Percentiles rank a stretch among this genome's conserved stretches.
These are phyloP conservation scores for Drosophila malerkotliana DNA, from an alignment of 1,140 invertebrate species.

Conservation along the genomic window DNA sequence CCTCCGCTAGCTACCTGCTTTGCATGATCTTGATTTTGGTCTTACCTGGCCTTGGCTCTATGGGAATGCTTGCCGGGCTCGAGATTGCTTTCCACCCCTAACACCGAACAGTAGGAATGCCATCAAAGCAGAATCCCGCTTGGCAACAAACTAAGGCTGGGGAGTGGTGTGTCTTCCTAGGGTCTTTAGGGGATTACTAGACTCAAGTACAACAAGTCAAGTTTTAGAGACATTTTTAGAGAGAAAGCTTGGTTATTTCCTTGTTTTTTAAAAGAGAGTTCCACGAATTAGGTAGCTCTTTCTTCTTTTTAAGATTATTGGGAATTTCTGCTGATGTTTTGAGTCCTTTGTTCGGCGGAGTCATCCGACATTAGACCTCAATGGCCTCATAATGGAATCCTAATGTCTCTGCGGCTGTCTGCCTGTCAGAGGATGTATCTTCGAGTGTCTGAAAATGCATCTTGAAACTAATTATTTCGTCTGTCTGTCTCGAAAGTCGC, in stretches of 20 bases:
- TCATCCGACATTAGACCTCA: conserved; percentile 18
- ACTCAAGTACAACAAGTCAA: no score
- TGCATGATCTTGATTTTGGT: conserved; percentile 60
- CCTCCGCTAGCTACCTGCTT: conserved; percentile 56
- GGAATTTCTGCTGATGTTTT: conserved; percentile 18
- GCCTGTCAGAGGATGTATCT: conserved; percentile 26
- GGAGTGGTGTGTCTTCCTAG: conserved; percentile 3
- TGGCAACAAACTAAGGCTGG: conserved; percentile 49
- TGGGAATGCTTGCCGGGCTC: conserved; percentile 31
- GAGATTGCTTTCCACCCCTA: conserved; percentile 55
- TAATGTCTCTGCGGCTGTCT: conserved; percentile 47
- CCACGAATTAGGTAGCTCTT: background rate
- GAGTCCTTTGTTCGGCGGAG: conserved; percentile 19
- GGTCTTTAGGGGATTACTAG: background rate
- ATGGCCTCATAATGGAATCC: conserved; percentile 55
- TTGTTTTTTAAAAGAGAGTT: no score
- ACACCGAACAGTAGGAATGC: conserved; percentile 35
- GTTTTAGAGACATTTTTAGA: no score
- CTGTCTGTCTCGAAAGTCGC: conserved; percentile 26
- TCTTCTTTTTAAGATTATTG: conserved; percentile 14
- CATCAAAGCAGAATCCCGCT: conserved; percentile 32
- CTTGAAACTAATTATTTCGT: conserved; percentile 74
- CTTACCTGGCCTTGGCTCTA: conserved; percentile 55
- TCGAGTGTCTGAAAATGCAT: conserved; percentile 43
- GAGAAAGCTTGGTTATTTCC: background rate